A percentile compares a stretch with the other conserved stretches of the same genome.
phyloP scores from a whole-genome alignment of 2,113 vertebrate genomes.

The Pao palembangensis region DNA sequence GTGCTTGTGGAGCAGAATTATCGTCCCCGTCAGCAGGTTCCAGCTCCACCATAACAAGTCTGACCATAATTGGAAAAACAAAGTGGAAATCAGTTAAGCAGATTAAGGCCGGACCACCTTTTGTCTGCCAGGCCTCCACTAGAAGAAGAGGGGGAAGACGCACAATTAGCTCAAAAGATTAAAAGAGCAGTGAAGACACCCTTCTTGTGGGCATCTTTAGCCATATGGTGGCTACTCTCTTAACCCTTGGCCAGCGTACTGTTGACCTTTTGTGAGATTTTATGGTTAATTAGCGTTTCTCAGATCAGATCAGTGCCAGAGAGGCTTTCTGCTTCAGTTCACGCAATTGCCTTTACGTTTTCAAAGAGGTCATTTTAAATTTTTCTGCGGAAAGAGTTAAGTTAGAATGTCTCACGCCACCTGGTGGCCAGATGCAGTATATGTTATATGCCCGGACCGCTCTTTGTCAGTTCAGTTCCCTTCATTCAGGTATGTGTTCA shows the following conservation, averaged over 20 bases:
- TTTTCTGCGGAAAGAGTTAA: no score
- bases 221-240: slow-evolving; percentile 75
- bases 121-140: slow-evolving; percentile 52
- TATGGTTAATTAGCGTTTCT: slow-evolving; percentile 59
- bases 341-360: slow-evolving; percentile 24
- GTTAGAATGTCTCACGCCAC: no score
- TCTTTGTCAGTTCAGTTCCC: no score
- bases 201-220: slow-evolving; percentile 55
- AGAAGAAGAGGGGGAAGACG: slow-evolving; percentile 16
- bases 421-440: neutral
- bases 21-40: slow-evolving; percentile 41
- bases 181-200: slow-evolving; percentile 74
- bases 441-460: no score
- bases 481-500: no score
- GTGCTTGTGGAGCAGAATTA: slow-evolving; percentile 32
- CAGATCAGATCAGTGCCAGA: slow-evolving; percentile 34
- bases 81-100: slow-evolving; percentile 64
- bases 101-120: slow-evolving; percentile 64
- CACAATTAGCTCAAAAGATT: slow-evolving; percentile 72
- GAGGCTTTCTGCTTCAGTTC: slow-evolving; percentile 43
- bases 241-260: slow-evolving; percentile 56
- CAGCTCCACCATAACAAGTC: slow-evolving; percentile 27
- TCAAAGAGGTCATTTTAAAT: no score
- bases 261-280: slow-evolving; percentile 65
- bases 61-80: slow-evolving; percentile 51